Percentiles rank a stretch among this genome's conserved stretches.
phyloP scores from a whole-genome alignment of 2,113 vertebrate genomes.

The Nyctereutes procyonoides region DNA sequence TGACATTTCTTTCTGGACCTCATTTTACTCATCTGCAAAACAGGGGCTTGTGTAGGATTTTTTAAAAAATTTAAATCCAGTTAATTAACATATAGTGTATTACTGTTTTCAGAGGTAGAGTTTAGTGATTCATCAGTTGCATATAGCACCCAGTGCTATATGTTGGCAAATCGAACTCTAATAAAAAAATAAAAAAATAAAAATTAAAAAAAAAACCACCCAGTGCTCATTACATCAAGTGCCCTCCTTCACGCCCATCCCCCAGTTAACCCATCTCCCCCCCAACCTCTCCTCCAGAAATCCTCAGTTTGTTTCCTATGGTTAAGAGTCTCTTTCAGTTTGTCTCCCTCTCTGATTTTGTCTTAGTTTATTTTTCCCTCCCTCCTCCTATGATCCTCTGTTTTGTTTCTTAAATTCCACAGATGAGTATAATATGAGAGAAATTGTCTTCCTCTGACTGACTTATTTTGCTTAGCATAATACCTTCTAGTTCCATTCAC shows the following conservation, averaged over 20 bases:
- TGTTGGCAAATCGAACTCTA: no score
- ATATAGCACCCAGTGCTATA: background rate
- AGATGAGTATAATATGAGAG: background rate
- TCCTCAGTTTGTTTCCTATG: no score
- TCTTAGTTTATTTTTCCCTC: background rate
- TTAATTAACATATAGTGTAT: background rate
- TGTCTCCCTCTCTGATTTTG: background rate
- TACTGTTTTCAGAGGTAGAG: background rate
- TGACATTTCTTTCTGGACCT: background rate
- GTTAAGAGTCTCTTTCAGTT: no score
- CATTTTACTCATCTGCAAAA: background rate
- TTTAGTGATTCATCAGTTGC: background rate
- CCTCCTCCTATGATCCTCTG: background rate
- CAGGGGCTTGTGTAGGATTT: background rate
- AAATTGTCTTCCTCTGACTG: background rate
- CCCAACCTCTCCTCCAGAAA: no score
- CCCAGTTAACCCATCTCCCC: no score
- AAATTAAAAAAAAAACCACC: background rate
- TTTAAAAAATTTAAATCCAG: background rate
- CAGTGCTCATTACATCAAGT: background rate
- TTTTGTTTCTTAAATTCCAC: background rate
- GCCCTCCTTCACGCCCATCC: no score
- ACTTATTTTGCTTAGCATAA: background rate
- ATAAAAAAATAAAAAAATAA: no score
- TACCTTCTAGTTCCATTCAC: background rate